Evolutionary conservation across 2,888 invertebrate genomes (phyloP), one percentile per base, ranked within the genome.

Genomic region (Timema podura): DNA sequence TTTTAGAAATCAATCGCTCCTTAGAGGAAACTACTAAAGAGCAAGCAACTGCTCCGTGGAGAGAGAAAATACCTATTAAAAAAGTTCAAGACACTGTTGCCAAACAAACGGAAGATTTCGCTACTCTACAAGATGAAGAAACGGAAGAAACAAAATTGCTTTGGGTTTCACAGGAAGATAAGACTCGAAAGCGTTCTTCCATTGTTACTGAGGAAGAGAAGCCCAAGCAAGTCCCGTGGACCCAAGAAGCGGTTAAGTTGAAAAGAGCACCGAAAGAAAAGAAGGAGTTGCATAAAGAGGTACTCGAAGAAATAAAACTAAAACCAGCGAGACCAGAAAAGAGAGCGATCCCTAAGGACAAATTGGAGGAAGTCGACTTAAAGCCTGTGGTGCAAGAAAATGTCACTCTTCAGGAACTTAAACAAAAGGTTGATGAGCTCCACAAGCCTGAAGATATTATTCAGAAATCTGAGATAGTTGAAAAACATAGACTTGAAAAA

Each of bases 281-380:
- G 47, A 78, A 75, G 71, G 77, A 77, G 68, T 66, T 76, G 10
- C 74, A 74, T 0, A 78, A 78, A 70, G 78, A 80, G 67, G 75
- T 75, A 0, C 0, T 78, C 0, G 78, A 79, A 64, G 74, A 77
- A 67, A 72, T 79, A 0, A 74, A 76, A 11, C 65, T 74, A 66
- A 75, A 74, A 70, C 88, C 71, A 3, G 83, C 88, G 0, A 87
- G 86, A 75, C 82, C 82, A 65, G 82, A 80, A 69, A 77, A 76
- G 45, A 76, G 74, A 66, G 77, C 78, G 9, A 73, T 77, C 13
- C 73, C 76, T 44, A 79, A 59, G 30, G 59, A 59, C 8, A 30
- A 59, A n/a, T 59, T 59, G 59, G 74, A 75, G 59, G 72, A 71
- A 71, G 68, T 74, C 76, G 64, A 72, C 72, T 3, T 68, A 54